phyloP scores from a whole-genome alignment of 2,797 vertebrate species.

The Microtus agrestis region DNA sequence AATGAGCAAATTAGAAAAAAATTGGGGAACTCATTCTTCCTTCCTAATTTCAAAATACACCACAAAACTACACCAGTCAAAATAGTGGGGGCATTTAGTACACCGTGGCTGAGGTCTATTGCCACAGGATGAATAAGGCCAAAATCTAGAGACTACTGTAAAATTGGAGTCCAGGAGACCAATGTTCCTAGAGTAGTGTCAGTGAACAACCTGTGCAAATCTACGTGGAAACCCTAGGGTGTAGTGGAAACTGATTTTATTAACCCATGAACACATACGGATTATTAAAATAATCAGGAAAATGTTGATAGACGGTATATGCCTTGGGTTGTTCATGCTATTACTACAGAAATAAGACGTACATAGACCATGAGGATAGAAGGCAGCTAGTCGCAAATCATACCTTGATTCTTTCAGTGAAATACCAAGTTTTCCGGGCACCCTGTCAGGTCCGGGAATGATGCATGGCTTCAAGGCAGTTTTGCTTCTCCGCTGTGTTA shows the following conservation, averaged over 20 bases:
- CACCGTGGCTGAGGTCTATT: background rate
- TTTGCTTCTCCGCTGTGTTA: background rate
- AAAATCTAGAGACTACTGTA: background rate
- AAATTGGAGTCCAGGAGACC: fast-evolving
- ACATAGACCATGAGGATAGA: background rate
- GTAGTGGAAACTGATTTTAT: background rate
- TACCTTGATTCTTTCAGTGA: background rate
- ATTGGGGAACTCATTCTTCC: background rate
- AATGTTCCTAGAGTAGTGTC: background rate
- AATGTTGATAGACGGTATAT: background rate
- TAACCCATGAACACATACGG: background rate
- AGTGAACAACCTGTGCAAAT: background rate
- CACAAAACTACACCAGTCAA: background rate
- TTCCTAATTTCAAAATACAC: constrained; percentile 31
- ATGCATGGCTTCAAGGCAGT: constrained; percentile 28
- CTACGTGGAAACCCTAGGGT: background rate
- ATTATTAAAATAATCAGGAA: constrained; percentile 18
- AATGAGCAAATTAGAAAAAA: background rate
- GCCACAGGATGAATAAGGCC: background rate
- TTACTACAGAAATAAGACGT: background rate
- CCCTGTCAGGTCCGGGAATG: background rate
- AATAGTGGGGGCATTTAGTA: background rate
- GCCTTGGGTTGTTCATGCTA: background rate
- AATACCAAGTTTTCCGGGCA: background rate
- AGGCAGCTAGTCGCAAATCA: background rate